Base-by-base conservation (phyloP, 1,140 invertebrate species). In the Eumeta japonica region DNA sequence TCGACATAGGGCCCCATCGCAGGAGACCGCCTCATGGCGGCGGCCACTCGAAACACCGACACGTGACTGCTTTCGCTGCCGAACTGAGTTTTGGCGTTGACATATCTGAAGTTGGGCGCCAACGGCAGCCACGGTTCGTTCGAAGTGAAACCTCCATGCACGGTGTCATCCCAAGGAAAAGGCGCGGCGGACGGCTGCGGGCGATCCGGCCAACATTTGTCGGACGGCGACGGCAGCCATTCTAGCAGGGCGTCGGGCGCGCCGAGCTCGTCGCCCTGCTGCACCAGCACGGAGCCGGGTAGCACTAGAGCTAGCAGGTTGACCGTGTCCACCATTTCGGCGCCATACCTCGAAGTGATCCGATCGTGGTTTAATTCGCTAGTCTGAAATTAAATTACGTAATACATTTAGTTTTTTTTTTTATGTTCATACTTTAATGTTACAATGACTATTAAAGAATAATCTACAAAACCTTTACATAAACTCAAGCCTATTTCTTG, bases 211-310 rank as follows among this genome's bases (percentile, higher is more conserved):
- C 60, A 73, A 39, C 68, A 71, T 14, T 46, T 54, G 5, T 35
- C 33, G 3, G 33, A 27, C 9, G 4, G 4, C 1, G 52, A 30
- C 2, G 52, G 57, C 0, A 76, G 73, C 62, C 62, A 67, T 39
- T 68, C 62, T 2, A 67, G 39, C 4, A 77, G 63, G 0, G 77
- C 74, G 55, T 87, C 77, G 16, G 75, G 62, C 63, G 85, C 82
- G 1, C 82, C 86, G 2, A 88, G 77, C 50, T 89, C 87, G 54
- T 88, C 86, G 36, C 86, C 87, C 71, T 87, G 84, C 52, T 88
- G 86, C 14, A 81, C 79, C 18, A 87, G 67, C 0, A 78, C 65
- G 2, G 83, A 79, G 1, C 86, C 86, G 7, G 83, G 83, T 9
- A 87, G 54, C 2, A 83, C 50, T 15, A 85, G 52, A 10, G 75